phyloP scores from a whole-genome alignment of 1,140 invertebrate genomes.

The Drosophila trapezifrons region DNA sequence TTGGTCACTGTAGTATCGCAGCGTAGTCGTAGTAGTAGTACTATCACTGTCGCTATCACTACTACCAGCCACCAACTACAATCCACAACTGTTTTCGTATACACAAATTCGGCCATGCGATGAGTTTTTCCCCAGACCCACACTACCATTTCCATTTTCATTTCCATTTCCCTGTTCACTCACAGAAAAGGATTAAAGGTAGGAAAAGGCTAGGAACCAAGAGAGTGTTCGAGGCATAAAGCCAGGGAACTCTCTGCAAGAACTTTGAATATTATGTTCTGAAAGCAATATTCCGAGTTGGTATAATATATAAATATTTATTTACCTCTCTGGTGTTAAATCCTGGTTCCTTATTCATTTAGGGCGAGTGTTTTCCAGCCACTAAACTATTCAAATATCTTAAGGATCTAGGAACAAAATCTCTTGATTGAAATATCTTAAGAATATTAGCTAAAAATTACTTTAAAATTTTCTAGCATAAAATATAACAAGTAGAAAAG shows the following conservation, averaged over 20 bases:
- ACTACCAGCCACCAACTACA: conserved; percentile 21
- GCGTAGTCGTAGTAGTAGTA: conserved; percentile 45
- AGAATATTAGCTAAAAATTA: too few species aligned
- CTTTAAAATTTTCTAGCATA: too few species aligned
- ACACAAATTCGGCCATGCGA: conserved; percentile 64
- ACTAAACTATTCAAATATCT: too few species aligned
- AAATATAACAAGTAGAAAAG: too few species aligned
- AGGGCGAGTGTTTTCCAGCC: too few species aligned
- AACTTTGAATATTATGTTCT: background rate
- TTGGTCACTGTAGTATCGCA: conserved; percentile 29
- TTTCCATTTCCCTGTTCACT: background rate
- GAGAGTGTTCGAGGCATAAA: too few species aligned
- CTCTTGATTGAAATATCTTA: too few species aligned
- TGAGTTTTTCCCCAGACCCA: conserved; percentile 24
- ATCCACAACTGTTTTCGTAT: conserved; percentile 54
- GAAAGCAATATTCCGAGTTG: background rate
- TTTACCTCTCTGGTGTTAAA: too few species aligned
- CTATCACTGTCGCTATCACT: conserved; percentile 38
- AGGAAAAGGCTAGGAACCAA: too few species aligned
- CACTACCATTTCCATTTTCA: conserved; percentile 6
- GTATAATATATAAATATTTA: background rate
- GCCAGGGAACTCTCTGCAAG: background rate
- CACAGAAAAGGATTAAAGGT: background rate
- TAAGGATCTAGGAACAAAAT: too few species aligned
- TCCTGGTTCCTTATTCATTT: too few species aligned